Base-by-base conservation (phyloP, 1,140 invertebrate species). In the Drosophila lini region DNA sequence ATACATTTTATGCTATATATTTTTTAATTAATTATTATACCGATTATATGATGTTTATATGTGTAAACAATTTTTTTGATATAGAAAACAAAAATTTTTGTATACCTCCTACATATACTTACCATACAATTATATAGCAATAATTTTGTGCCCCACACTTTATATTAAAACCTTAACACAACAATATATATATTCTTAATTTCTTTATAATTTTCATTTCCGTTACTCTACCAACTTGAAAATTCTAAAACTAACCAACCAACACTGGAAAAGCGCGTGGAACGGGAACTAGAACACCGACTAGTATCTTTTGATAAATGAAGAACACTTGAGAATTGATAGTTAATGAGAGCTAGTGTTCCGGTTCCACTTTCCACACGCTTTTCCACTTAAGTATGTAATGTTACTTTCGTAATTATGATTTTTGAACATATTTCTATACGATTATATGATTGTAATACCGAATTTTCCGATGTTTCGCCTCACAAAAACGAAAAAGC, bases 391-490 rank as follows among this genome's bases (percentile, higher is more conserved):
- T 77, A 76, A 75, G 78, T 69, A 88, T 71, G 58, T 80, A 83
- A 83, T 89, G 76, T 83, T 84, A 80, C 50, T 89, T 89, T 88
- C 53, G 78, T 78, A 67, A 83, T 78, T 89, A 88, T 89, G 64
- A 84, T 89, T 88, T 88, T 84, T 84, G 70, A 88, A 71, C 61
- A 82, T 70, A 85, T 71, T 71, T 71, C 71, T 71, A 71, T 71
- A 71, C 69, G 65, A 71, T 34, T 53, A 61, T 74, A 70, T 56
- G 59, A 78, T 92, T 92, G 91, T 91, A 90, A 92, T 92, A 82
- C 91, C 90, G 91, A 92, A 85, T 92, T 92, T 91, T 92, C 91
- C 79, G 78, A 92, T 92, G 91, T 92, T 91, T 92, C 91, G 91
- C 91, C 91, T 92, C 91, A 92, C 91, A 91, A 88, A 83, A 91